Base-by-base conservation (phyloP, 23 tunicate genomes). In the Aplidium turbinatum region DNA sequence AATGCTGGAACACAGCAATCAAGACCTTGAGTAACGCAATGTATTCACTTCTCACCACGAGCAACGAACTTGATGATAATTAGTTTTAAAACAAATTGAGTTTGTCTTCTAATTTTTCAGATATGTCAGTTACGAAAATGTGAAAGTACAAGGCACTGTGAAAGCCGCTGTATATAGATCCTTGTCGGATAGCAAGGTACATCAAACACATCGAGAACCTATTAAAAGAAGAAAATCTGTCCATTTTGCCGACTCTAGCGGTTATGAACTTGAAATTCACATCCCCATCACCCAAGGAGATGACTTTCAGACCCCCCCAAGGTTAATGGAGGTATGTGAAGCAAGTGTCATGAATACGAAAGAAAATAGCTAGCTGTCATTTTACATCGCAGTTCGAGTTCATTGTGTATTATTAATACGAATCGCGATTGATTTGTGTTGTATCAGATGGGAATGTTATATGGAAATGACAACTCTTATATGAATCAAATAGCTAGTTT, bases 241-340 rank as follows among this genome's bases (percentile, higher is more conserved):
- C 1, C 85, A 80, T 70, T 80, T 80, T 39, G 85, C 85, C 1
- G 85, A 80, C 65, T 40, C 85, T 18, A 68, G 51, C 6, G 85
- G 85, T 28, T 57, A 69, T 27, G 85, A 80, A 23, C 53, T 80
- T n/a, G 84, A 80, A 70, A 68, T 80, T 34, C 76, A 55, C 11
- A 80, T 80, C 30, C 75, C 77, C 18, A 70, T 80, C 19, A n/a
- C 54, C 33, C 67, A 70, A 56, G 58, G 40, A 3, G 64, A 69
- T 38, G 76, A 80, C 38, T 62, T 62, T 58, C 13, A 38, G 28
- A 69, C 20, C 29, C 85, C 85, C 16, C 85, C 85, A 13, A 40
- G 77, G 35, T 30, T 78, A 20, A 46, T 31, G 30, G 83, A 78
- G 83, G 83, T 78, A 52, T 29, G 36, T 30, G n/a, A n/a, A n/a